Percentiles rank a stretch among this genome's conserved stretches.
Conservation (phyloP, 2,113 vertebrate genomes). For the Myrmecobius fasciatus region DNA sequence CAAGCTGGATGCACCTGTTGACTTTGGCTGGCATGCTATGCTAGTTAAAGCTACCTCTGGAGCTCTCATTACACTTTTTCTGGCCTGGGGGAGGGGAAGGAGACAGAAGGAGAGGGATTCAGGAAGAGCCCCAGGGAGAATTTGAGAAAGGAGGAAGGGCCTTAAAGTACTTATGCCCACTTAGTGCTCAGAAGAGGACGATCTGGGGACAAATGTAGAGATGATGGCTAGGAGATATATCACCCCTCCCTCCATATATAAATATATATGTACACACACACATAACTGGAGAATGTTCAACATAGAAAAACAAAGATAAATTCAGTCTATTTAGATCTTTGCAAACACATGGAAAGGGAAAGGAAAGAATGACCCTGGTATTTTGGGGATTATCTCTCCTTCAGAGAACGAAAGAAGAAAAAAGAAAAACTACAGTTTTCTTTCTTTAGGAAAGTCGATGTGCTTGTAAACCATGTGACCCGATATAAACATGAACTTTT, state of each 20-base stretch:
- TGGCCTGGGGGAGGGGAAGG: neutral
- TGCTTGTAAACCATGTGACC: neutral
- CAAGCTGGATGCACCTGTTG: constrained; percentile 39
- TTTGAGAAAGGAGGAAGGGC: neutral
- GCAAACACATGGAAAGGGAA: neutral
- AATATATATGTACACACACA: too few species aligned
- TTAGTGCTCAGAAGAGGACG: neutral
- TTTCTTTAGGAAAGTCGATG: neutral
- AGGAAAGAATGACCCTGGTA: neutral
- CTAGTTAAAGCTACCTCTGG: neutral
- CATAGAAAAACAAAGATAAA: neutral
- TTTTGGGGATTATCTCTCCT: neutral
- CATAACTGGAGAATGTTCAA: neutral
- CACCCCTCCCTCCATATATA: neutral
- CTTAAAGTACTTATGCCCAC: neutral
- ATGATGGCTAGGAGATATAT: neutral
- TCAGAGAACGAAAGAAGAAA: neutral
- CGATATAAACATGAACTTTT: neutral
- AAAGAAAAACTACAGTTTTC: neutral
- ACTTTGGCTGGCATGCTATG: constrained; percentile 42
- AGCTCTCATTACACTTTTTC: constrained; percentile 5
- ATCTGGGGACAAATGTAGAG: neutral
- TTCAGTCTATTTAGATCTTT: neutral
- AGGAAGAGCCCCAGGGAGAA: neutral
- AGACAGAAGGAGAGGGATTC: neutral